These are phyloP conservation scores for human DNA, from an alignment of 2,113 vertebrate species.

Conservation along the genomic window GRCh38 chrX:31571501-31572000, in stretches of 20 bases:
- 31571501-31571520: neutral
- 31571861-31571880: neutral
- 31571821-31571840: neutral
- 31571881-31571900: neutral
- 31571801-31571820: neutral
- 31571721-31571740: neutral
- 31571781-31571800: neutral
- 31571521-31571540: neutral
- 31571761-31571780: neutral
- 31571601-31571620: neutral
- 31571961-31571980: constrained; percentile 22
- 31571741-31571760: neutral
- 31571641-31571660: neutral
- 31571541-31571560: neutral
- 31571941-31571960: neutral
- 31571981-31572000: neutral
- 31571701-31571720: neutral
- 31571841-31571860: neutral
- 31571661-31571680: neutral
- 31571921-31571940: neutral
- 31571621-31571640: constrained; percentile 1
- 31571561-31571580: neutral
- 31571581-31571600: neutral
- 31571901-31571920: neutral
- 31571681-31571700: neutral